These are phyloP conservation scores for Ridgeia piscesae DNA, from an alignment of 1,140 invertebrate genomes.

Conservation along the genomic window DNA sequence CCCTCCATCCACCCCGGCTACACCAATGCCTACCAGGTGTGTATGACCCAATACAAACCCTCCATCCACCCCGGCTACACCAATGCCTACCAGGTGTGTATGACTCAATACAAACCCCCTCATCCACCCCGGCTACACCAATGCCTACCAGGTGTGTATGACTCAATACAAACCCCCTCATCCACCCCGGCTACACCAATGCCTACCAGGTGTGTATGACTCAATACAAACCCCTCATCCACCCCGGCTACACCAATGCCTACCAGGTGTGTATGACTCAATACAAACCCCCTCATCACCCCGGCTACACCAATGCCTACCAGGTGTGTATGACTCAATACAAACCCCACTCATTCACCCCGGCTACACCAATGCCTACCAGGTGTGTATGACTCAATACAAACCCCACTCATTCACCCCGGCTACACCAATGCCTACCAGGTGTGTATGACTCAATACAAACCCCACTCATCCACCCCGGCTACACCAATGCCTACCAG, in stretches of 20 bases:
- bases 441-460: background rate
- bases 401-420: background rate
- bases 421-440: background rate
- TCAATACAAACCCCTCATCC: background rate
- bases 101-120: too few species aligned
- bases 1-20: too few species aligned
- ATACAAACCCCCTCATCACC: background rate
- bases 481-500: too few species aligned
- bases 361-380: background rate
- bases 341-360: background rate
- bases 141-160: too few species aligned
- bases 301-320: background rate
- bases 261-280: background rate
- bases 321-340: background rate
- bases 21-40: too few species aligned
- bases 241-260: background rate
- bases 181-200: constrained; percentile 59
- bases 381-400: background rate
- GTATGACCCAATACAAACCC: too few species aligned
- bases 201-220: constrained; percentile 67
- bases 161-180: constrained; percentile 32
- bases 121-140: too few species aligned
- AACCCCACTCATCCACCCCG: background rate
- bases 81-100: too few species aligned
- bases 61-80: too few species aligned